phyloP scores from a whole-genome alignment of 35 echinoderm and acorn worm species.

The Heliocidaris erythrogramma region DNA sequence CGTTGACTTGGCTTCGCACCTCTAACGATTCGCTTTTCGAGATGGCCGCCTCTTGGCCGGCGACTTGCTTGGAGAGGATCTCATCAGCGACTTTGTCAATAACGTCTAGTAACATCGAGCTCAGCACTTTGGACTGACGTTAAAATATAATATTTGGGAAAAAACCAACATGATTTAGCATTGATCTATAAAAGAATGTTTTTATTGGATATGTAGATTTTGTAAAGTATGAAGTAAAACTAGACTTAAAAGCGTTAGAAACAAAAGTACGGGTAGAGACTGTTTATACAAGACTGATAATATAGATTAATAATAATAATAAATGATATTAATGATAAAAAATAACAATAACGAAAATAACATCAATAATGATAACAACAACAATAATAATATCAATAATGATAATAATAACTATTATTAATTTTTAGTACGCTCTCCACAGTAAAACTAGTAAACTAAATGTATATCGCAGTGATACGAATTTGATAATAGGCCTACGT shows the following conservation, averaged over 20 bases:
- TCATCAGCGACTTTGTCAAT: background rate
- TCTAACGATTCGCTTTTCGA: background rate
- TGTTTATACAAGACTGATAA: no score
- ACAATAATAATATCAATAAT: no score
- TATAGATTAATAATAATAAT: no score
- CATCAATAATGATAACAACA: background rate
- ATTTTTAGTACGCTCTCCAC: no score
- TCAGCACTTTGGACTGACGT: background rate
- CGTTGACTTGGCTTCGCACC: background rate
- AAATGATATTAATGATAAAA: no score
- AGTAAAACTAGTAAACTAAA: no score
- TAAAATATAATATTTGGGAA: background rate
- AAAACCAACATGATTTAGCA: background rate
- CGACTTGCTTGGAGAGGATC: background rate
- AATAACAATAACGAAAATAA: background rate
- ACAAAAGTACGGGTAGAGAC: no score
- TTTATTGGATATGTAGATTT: background rate
- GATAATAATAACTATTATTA: no score
- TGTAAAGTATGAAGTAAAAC: no score
- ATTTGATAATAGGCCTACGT: no score
- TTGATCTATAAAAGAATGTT: background rate
- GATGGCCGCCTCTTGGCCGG: background rate
- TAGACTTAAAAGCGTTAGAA: no score
- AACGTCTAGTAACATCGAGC: background rate
- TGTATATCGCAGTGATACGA: no score